Evolutionary conservation across 2,113 vertebrate genomes (phyloP), one percentile per base, ranked within the genome.

Genomic region (Oreocharis arfaki): DNA sequence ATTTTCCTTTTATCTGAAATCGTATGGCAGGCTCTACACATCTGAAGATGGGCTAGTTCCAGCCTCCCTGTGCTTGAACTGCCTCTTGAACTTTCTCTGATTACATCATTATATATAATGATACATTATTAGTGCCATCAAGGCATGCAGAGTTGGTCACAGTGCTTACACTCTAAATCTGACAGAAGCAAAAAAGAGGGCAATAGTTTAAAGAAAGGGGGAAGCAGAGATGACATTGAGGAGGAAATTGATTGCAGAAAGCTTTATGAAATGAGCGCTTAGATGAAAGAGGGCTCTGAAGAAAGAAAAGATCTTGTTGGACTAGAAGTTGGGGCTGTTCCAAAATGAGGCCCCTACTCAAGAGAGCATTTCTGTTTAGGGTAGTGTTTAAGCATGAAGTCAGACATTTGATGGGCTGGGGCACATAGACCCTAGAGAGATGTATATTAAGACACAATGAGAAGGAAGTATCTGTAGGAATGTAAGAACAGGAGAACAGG

Each of bases 21-120:
- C 59, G 46, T 67, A 47, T 70, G 46, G 27, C 74, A 91, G 70
- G 42, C 33, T 84, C 41, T 73, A 32, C 42, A 26, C 33, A 44
- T 94, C 71, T 90, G 75, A 91, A 88, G 90, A 93, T 65, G 57
- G 74, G 70, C 75, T 91, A 79, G 79, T 81, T 93, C 55, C 82
- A 95, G 75, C 78, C 57, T 94, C 83, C 76, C 75, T 41, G 52
- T 79, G 74, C 55, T 94, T 96, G 87, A 96, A 85, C 84, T 94
- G 59, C 94, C 84, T 96, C 93, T 96, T 97, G 94, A 95, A 96
- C 94, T 93, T 94, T 93, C 89, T 79, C 91, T 96, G 94, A 95
- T 97, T 94, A 94, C 84, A 91, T 87, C 91, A 89, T 92, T 97
- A 94, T 65, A 82, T 37, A 87, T 93, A 96, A 96, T 96, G 89